These are phyloP conservation scores for Brachyhypopomus gauderio DNA, from an alignment of 2,113 vertebrate species.

Conservation along the genomic window DNA sequence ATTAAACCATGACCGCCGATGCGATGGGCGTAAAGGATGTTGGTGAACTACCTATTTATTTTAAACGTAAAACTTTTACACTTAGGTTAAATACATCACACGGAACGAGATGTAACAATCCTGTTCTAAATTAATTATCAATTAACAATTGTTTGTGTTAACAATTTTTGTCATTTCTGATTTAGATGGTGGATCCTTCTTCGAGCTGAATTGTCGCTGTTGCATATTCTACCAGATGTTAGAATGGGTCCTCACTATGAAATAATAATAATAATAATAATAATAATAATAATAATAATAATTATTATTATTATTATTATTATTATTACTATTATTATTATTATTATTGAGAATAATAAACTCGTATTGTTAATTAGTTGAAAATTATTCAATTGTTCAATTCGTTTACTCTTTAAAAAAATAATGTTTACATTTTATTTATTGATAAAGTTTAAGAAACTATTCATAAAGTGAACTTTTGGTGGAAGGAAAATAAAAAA, in stretches of 20 bases:
- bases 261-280: not conserved
- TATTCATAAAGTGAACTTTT: not conserved
- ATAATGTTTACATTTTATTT: not conserved
- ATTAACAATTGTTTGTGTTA: not conserved
- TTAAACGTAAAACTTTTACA: constrained; percentile 7
- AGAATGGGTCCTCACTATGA: not conserved
- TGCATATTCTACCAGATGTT: not conserved
- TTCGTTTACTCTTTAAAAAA: no score
- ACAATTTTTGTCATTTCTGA: not conserved
- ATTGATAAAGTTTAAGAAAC: not conserved
- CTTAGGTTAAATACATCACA: not conserved
- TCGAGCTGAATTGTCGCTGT: not conserved
- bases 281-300: not conserved
- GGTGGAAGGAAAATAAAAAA: not conserved
- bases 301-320: not conserved
- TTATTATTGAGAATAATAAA: no score
- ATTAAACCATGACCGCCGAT: constrained; percentile 40
- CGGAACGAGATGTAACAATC: not conserved
- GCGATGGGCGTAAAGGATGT: constrained; percentile 35
- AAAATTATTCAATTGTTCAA: no score
- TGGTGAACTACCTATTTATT: not conserved
- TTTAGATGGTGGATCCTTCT: not conserved
- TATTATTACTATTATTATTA: no score
- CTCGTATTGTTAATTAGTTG: not conserved
- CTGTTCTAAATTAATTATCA: not conserved